phyloP scores from a whole-genome alignment of 1,140 invertebrate genomes.

The Ladona fulva region DNA sequence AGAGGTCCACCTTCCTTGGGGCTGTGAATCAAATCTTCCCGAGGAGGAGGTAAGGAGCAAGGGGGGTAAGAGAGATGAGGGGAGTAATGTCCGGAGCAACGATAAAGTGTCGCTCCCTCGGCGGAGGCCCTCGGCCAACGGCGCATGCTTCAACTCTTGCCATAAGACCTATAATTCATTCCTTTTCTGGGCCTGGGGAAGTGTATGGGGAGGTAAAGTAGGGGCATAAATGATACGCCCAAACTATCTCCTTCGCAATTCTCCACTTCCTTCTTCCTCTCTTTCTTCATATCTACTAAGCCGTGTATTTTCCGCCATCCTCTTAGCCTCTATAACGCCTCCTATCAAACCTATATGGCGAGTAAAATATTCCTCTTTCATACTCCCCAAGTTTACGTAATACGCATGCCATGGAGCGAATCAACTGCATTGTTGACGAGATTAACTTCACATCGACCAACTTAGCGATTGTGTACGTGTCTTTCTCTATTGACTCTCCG shows the following conservation, averaged over 20 bases:
- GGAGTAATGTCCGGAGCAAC: not conserved
- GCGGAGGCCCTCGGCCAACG: not conserved
- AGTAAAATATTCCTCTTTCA: no score
- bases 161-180: conserved; percentile 3
- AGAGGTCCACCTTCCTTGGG: not conserved
- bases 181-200: not conserved
- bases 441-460: no score
- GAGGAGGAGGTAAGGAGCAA: not conserved
- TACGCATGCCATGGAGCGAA: no score
- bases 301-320: not conserved
- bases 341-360: not conserved
- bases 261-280: not conserved
- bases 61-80: not conserved
- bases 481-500: no score
- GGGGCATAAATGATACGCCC: conserved; percentile 8
- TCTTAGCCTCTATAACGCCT: not conserved
- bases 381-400: no score
- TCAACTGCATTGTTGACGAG: no score
- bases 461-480: no score
- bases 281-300: not conserved
- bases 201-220: not conserved
- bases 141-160: not conserved
- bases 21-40: not conserved
- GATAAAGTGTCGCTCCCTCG: not conserved
- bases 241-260: not conserved